Conservation (phyloP, 2,113 vertebrate species). For the Anolis carolinensis region DNA sequence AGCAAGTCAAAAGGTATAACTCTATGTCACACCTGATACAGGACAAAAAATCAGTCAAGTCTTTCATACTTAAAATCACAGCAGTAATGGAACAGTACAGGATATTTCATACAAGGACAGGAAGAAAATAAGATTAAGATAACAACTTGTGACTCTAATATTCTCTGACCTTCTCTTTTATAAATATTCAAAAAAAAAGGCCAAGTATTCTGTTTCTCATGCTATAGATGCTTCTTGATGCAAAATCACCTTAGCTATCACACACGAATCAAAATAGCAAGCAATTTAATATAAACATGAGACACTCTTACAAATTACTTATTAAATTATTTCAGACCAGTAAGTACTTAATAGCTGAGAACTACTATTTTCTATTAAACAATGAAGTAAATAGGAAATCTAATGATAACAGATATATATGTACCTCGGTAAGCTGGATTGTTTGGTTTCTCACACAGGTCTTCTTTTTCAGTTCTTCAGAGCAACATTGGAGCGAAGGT, state of each 20-base stretch:
- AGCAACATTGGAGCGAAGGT: slow-evolving; percentile 70
- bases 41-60: background rate
- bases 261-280: background rate
- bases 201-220: slow-evolving; percentile 8
- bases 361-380: slow-evolving; percentile 1
- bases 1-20: slow-evolving; percentile 10
- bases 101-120: background rate
- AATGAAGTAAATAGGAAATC: background rate
- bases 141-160: background rate
- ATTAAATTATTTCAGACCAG: slow-evolving; percentile 30
- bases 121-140: slow-evolving; percentile 15
- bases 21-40: slow-evolving; percentile 13
- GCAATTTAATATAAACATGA: slow-evolving; percentile 25
- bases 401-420: background rate
- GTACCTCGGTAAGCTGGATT: slow-evolving; percentile 69
- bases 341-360: background rate
- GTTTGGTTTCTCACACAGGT: slow-evolving; percentile 46
- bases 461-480: slow-evolving; percentile 52
- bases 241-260: background rate
- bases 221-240: background rate
- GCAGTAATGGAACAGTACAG: background rate
- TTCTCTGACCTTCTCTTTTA: slow-evolving; percentile 7
- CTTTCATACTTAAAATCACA: background rate
- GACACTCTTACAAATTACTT: slow-evolving; percentile 32
- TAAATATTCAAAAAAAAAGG: background rate